phyloP scores from a whole-genome alignment of 2,113 vertebrate species.

The Syrmaticus mikado region DNA sequence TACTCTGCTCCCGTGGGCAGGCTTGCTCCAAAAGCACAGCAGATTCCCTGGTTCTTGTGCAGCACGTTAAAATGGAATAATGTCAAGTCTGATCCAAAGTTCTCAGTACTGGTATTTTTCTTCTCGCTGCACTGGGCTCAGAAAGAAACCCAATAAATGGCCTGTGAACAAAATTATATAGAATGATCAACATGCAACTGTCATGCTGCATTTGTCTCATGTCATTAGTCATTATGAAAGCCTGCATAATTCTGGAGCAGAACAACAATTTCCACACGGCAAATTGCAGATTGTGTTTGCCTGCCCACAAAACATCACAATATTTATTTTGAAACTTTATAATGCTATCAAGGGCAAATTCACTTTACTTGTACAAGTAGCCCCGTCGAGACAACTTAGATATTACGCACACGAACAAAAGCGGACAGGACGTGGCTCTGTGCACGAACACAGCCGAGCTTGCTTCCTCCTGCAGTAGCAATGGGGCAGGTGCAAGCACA shows the following conservation, averaged over 20 bases:
- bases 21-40: neutral
- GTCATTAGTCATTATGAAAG: neutral
- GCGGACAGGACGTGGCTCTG: neutral
- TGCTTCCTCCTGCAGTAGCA: neutral
- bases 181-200: constrained; percentile 25
- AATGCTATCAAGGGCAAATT: constrained; percentile 34
- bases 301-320: constrained; percentile 6
- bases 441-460: neutral
- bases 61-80: neutral
- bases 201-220: constrained; percentile 12
- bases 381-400: neutral
- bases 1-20: fast-evolving
- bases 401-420: neutral
- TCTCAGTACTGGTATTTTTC: neutral
- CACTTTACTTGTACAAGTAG: constrained; percentile 14
- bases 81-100: neutral
- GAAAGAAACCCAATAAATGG: neutral
- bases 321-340: constrained; percentile 52
- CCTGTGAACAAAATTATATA: neutral
- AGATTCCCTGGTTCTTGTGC: neutral
- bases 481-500: neutral
- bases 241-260: constrained; percentile 40
- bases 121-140: neutral
- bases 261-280: constrained; percentile 19
- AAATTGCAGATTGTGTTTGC: constrained; percentile 34